Base-by-base conservation (phyloP, 2,113 vertebrate species). In the Columbina picui region DNA sequence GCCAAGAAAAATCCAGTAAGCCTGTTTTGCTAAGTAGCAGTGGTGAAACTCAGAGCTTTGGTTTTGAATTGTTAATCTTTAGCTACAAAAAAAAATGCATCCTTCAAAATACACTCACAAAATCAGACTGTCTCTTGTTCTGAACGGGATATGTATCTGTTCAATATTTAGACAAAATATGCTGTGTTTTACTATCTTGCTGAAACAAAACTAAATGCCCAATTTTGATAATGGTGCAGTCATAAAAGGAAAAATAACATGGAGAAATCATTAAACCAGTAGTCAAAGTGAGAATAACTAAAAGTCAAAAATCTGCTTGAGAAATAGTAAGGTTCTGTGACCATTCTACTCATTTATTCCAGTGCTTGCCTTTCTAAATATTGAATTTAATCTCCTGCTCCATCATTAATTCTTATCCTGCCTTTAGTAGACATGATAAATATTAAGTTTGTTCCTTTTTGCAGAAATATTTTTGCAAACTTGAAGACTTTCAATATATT, bases 1-100 rank as follows among this genome's bases (percentile, higher is more conserved):
- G 80, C 70, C 84, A 94, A 94, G 65, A 96, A 93, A 80, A 88
- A 29, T 73, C 32, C 13, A 79, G 41, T n/a, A 18, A 92, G 34
- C 64, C 49, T 65, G 41, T 53, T 85, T 93, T 87, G 59, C 84
- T 87, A 85, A 90, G 55, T 14, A 77, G 43, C 29, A 70, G 34
- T 60, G 43, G 21, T 65, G 55, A 90, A 49, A 56, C 32, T 78
- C 55, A 9, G 18, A 36, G 18, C 36, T 43, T 87, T 74, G 15
- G 36, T n/a, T 87, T 79, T 64, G 25, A 93, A 61, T 39, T 67
- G 10, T 27, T 41, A 52, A 82, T 68, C 15, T 59, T 89, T 60
- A 75, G 6, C 14, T 75, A 45, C 2, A 47, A 83, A 47, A 83
- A 43, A 84, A 59, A 19, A 43, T 7, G 0, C 9, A 22, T 29